phyloP scores from a whole-genome alignment of 2,888 invertebrate genomes.

The Drosophila multiciliata region DNA sequence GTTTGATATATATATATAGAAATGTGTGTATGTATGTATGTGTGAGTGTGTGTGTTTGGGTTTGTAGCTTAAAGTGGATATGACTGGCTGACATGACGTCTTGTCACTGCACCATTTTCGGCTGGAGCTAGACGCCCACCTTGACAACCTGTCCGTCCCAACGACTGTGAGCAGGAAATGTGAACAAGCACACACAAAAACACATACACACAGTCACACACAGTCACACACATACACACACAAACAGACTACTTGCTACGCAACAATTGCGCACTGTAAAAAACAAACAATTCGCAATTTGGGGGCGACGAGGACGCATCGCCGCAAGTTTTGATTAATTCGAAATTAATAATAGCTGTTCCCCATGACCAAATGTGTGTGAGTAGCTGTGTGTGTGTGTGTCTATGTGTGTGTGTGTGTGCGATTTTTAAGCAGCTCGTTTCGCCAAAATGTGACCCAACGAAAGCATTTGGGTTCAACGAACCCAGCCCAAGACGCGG shows the following conservation, averaged over 20 bases:
- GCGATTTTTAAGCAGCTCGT: conserved; percentile 26
- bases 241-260: neutral
- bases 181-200: neutral
- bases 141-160: conserved; percentile 11
- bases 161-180: conserved; percentile 49
- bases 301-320: conserved; percentile 34
- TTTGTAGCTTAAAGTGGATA: conserved; percentile 40
- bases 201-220: neutral
- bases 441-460: conserved; percentile 25
- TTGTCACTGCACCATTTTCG: conserved; percentile 63
- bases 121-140: conserved; percentile 55
- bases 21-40: neutral
- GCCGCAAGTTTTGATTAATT: conserved; percentile 69
- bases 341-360: conserved; percentile 70
- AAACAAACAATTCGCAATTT: conserved; percentile 24
- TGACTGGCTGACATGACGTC: conserved; percentile 56
- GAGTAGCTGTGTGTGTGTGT: conserved; percentile 6
- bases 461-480: conserved; percentile 44
- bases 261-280: conserved; percentile 24
- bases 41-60: neutral
- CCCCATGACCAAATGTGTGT: conserved; percentile 52
- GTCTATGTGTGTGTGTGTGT: conserved; percentile 2
- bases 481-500: conserved; percentile 44
- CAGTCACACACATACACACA: neutral
- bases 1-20: neutral